Percentiles rank a stretch among this genome's conserved stretches.
Conservation (phyloP, 2,797 vertebrate species). For the Eulemur coronatus region DNA sequence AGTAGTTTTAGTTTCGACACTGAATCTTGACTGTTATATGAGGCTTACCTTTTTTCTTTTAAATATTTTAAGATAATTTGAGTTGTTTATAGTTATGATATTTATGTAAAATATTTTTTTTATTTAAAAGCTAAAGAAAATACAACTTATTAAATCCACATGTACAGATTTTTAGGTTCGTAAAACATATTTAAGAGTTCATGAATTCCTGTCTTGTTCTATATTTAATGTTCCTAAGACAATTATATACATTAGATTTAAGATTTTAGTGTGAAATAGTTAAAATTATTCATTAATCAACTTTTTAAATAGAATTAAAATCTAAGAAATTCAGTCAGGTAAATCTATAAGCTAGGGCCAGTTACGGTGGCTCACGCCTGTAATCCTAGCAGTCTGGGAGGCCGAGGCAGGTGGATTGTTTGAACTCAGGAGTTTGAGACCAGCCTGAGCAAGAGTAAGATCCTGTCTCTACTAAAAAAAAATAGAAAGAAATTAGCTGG, state of each 20-base stretch:
- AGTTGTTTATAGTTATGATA: not conserved
- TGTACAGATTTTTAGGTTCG: not conserved
- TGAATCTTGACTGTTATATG: not conserved
- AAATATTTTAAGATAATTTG: not conserved
- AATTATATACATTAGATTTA: constrained; percentile 1
- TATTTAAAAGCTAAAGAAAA: constrained; percentile 17
- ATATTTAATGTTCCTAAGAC: not conserved
- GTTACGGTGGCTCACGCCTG: too few relatives aligned
- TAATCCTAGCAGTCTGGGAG: too few relatives aligned
- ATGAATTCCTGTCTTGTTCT: not conserved
- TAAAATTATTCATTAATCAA: not conserved
- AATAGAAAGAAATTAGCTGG: too few relatives aligned
- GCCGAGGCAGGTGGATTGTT: too few relatives aligned
- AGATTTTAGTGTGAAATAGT: not conserved
- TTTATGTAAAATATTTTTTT: not conserved
- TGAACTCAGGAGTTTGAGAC: too few relatives aligned
- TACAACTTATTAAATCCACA: not conserved
- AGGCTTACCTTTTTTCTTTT: not conserved
- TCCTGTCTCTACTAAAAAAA: too few relatives aligned
- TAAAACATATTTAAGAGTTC: constrained; percentile 4
- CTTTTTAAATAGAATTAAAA: constrained; percentile 1
- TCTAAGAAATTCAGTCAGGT: not conserved
- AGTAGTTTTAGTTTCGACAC: not conserved
- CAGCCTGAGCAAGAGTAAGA: too few relatives aligned
- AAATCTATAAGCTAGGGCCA: not conserved